phyloP scores from a whole-genome alignment of 2,113 vertebrate species.

The mouse (Mus musculus) region GRCm39 chr6:84965501-84966000 shows the following conservation, averaged over 20 bases:
- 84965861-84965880: neutral
- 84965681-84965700: slow-evolving; percentile 55
- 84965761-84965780: slow-evolving; percentile 52
- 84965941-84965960: slow-evolving; percentile 26
- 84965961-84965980: slow-evolving; percentile 37
- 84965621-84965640: neutral
- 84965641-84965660: slow-evolving; percentile 35
- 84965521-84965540: neutral
- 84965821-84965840: slow-evolving; percentile 48
- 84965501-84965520: slow-evolving; percentile 6
- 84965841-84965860: slow-evolving; percentile 10
- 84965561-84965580: neutral
- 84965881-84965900: slow-evolving; percentile 55
- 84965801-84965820: slow-evolving; percentile 17
- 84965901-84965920: neutral
- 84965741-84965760: slow-evolving; percentile 43
- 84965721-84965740: slow-evolving; percentile 56
- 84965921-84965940: neutral
- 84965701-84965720: slow-evolving; percentile 42
- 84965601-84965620: slow-evolving; percentile 24
- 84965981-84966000: slow-evolving; percentile 2
- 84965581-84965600: slow-evolving; percentile 41
- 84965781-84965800: neutral
- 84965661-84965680: neutral
- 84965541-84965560: neutral